Evolutionary conservation across 2,888 invertebrate species (phyloP).

Genomic region (Polyploca ridens): DNA sequence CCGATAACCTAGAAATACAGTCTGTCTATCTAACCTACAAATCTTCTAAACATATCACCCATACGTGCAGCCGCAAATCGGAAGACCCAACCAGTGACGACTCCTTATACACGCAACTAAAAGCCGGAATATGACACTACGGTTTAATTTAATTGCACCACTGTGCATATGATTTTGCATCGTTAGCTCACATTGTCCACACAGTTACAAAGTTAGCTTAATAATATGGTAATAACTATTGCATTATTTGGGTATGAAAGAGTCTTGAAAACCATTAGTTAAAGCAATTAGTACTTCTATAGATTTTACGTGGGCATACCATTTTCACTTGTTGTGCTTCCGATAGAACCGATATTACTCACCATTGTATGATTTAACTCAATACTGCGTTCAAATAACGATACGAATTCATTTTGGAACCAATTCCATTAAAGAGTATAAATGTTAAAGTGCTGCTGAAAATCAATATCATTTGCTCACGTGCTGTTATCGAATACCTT

Average conservation of each 20-base stretch:
- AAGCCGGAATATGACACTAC: not conserved
- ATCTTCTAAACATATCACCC: not conserved
- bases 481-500: slow-evolving; percentile 32
- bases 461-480: slow-evolving; percentile 33
- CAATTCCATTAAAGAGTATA: not conserved
- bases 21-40: not conserved
- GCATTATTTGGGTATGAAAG: not conserved
- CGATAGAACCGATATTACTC: slow-evolving; percentile 1
- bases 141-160: not conserved
- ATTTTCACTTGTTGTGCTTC: not conserved
- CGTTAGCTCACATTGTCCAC: not conserved
- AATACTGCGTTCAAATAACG: not conserved
- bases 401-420: not conserved
- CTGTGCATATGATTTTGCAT: not conserved
- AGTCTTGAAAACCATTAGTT: not conserved
- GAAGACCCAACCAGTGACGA: not conserved
- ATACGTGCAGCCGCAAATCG: not conserved
- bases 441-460: slow-evolving; percentile 19
- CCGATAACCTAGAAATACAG: not conserved
- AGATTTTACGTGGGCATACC: not conserved
- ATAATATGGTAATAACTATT: not conserved
- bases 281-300: not conserved
- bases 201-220: not conserved
- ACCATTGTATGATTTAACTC: not conserved
- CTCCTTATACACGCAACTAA: not conserved